A percentile compares a stretch with the other conserved stretches of the same genome.
Evolutionary conservation across 2,113 vertebrate species (phyloP).

Genomic region (Carassius carassius): DNA sequence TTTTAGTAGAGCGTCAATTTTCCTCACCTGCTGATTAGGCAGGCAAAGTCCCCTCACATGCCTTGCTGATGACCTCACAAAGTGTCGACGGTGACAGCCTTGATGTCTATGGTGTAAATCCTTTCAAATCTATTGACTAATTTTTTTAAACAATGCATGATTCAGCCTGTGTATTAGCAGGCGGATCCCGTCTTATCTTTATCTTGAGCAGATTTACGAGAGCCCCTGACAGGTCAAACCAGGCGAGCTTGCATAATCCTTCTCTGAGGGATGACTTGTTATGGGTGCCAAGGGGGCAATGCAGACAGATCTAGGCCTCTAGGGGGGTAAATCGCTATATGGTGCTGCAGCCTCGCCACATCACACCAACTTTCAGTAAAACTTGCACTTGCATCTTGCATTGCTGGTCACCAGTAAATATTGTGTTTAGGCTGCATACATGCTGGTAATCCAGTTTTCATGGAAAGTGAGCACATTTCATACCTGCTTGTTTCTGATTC

Average conservation of each 20-base stretch:
- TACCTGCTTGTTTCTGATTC: constrained; percentile 73
- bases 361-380: not conserved
- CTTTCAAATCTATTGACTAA: constrained; percentile 46
- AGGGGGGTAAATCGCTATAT: constrained; percentile 38
- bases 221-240: constrained; percentile 36
- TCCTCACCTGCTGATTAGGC: constrained; percentile 25
- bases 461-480: not conserved
- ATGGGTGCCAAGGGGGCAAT: constrained; percentile 45
- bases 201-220: constrained; percentile 54
- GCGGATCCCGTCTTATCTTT: constrained; percentile 46
- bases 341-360: not conserved
- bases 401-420: no score
- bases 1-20: constrained; percentile 32
- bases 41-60: constrained; percentile 38
- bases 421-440: no score
- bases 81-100: constrained; percentile 38
- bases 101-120: constrained; percentile 41
- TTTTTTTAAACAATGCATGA: constrained; percentile 55
- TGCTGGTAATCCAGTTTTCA: not conserved
- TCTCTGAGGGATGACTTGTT: constrained; percentile 50
- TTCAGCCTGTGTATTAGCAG: constrained; percentile 50
- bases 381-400: not conserved
- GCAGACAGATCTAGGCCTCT: constrained; percentile 20
- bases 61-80: constrained; percentile 44
- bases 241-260: constrained; percentile 50